phyloP scores from a whole-genome alignment of 2,797 vertebrate species.

The Glyptemys insculpta region DNA sequence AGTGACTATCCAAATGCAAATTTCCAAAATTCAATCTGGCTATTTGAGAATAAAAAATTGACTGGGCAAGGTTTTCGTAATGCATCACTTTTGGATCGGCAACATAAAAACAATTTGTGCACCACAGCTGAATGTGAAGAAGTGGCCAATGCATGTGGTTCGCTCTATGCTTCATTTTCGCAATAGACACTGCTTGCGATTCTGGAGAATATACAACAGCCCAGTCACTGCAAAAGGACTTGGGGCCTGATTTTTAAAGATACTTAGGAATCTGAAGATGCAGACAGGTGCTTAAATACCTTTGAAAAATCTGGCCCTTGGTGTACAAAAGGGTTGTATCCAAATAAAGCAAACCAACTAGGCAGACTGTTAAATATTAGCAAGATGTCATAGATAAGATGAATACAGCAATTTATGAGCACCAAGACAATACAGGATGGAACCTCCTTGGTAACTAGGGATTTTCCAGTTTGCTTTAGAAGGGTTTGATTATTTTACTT shows the following conservation, averaged over 20 bases:
- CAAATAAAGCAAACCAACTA: accelerated
- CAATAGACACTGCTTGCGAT: background rate
- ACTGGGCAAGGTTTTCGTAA: background rate
- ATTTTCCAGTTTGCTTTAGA: background rate
- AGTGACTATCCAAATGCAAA: background rate
- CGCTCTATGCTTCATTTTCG: background rate
- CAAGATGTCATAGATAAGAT: accelerated
- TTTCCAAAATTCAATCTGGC: background rate
- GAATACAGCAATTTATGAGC: accelerated
- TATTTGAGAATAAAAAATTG: background rate
- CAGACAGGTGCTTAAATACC: background rate
- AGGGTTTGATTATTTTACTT: background rate
- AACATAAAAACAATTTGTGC: background rate
- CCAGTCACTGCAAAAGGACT: background rate
- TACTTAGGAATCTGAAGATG: too few species aligned
- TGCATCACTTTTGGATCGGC: background rate
- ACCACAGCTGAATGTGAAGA: background rate
- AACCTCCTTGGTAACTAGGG: accelerated
- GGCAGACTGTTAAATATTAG: background rate
- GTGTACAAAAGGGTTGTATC: accelerated
- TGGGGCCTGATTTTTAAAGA: background rate
- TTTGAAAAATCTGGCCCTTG: background rate
- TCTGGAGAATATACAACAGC: background rate
- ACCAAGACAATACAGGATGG: accelerated
- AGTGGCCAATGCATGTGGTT: background rate